Evolutionary conservation across 37 sponge, comb jelly and placozoan species (phyloP), one percentile per base, ranked within the genome.

Genomic region (Agelas oroides): DNA sequence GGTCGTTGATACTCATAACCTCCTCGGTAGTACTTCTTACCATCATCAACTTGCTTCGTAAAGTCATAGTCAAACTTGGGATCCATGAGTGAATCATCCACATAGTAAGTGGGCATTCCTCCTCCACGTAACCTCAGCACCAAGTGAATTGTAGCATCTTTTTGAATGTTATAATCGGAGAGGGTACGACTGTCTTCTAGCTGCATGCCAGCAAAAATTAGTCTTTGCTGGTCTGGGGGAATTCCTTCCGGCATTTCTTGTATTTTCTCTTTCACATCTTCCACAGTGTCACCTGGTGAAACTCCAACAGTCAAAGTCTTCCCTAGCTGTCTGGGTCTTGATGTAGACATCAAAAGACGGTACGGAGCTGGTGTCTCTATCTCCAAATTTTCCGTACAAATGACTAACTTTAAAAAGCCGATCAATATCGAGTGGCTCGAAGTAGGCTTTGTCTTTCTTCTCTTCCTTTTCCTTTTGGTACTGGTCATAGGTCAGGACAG

Each of bases 61-160:
- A 72, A 72, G 41, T 72, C 46, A 19, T 40, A 72, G 73, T 72
- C 46, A 25, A 18, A 72, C 41, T 25, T n/a, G 36, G 52, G 53
- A 16, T 36, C 73, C 13, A 72, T 33, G 21, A 41, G 41, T 16
- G 73, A 72, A 13, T 28, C 18, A 19, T 72, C 73, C 73, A 72
- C 0, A 8, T 72, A 33, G 41, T 20, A 72, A 5, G 34, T 37
- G 16, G 16, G 31, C 32, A 28, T 31, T 65, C 66, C 66, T 17
- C 66, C 66, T n/a, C 37, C 21, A 14, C 31, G 66, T 17, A 65
- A 16, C 66, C 31, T 65, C 33, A 65, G 30, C 27, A 65, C 66
- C 66, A 65, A 24, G 66, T 65, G 33, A 8, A 65, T 28, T 15
- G 66, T 65, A 19, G 27, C 15, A 0, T 32, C 66, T 28, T 65